Conservation (phyloP, 2,888 invertebrate genomes). For the Conops quadrifasciatus region DNA sequence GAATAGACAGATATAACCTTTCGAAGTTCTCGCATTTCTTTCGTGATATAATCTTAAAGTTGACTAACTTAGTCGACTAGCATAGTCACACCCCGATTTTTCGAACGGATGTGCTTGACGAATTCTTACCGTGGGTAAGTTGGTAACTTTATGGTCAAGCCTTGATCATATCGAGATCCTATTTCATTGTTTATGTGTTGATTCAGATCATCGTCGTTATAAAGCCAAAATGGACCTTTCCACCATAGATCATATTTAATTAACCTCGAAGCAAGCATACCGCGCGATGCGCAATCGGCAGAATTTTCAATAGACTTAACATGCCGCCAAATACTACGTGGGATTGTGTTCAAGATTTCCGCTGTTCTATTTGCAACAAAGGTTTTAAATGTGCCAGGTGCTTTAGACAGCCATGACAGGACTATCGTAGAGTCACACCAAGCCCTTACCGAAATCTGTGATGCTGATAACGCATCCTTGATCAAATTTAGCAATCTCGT, state of each 20-base stretch:
- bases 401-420: constrained; percentile 45
- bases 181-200: background rate
- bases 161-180: too few species aligned
- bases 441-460: constrained; percentile 33
- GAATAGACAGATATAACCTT: constrained; percentile 36
- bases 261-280: constrained; percentile 24
- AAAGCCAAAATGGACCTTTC: constrained; percentile 25
- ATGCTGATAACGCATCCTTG: background rate
- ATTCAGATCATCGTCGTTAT: background rate
- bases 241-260: constrained; percentile 25
- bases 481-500: background rate
- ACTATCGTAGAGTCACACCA: constrained; percentile 43
- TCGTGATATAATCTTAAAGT: constrained; percentile 3
- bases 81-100: constrained; percentile 10
- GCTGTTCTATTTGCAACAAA: constrained; percentile 40
- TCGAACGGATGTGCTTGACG: constrained; percentile 9
- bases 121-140: constrained; percentile 1
- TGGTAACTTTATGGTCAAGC: too few species aligned
- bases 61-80: constrained; percentile 8
- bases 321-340: background rate
- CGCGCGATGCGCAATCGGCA: constrained; percentile 22
- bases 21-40: constrained; percentile 11
- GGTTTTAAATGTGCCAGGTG: constrained; percentile 45
- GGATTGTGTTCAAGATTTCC: background rate
- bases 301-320: background rate